A percentile compares a stretch with the other conserved stretches of the same genome.
Evolutionary conservation across 2,113 vertebrate genomes (phyloP).

Genomic region (Sturnira hondurensis): DNA sequence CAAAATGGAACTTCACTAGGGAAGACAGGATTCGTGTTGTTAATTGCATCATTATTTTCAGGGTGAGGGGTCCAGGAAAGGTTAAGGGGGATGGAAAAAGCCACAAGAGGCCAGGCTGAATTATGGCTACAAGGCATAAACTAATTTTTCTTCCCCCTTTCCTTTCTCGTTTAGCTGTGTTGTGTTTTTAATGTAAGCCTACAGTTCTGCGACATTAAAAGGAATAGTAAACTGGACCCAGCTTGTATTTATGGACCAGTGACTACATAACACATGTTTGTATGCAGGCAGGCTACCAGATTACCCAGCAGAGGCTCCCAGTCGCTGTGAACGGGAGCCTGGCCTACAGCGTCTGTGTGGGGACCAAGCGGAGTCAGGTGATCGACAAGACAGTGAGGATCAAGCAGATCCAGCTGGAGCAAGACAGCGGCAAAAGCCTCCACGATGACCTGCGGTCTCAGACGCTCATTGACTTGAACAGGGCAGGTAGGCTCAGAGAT

Average conservation of each 20-base stretch:
- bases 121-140: not conserved
- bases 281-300: slow-evolving; percentile 95
- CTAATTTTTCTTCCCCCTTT: not conserved
- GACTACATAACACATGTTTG: slow-evolving; percentile 46
- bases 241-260: not conserved
- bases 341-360: slow-evolving; percentile 82
- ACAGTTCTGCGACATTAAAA: not conserved
- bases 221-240: not conserved
- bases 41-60: slow-evolving; percentile 64
- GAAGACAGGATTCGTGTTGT: slow-evolving; percentile 60
- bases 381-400: slow-evolving; percentile 86
- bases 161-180: not conserved
- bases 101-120: not conserved
- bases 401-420: slow-evolving; percentile 97
- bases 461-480: slow-evolving; percentile 95
- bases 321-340: slow-evolving; percentile 90
- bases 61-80: not conserved
- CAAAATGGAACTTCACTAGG: slow-evolving; percentile 51
- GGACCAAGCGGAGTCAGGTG: slow-evolving; percentile 81
- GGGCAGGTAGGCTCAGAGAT: slow-evolving; percentile 87
- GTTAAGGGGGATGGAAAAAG: slow-evolving; percentile 28
- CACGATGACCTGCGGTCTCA: slow-evolving; percentile 88
- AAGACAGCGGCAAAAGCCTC: slow-evolving; percentile 98
- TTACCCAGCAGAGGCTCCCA: slow-evolving; percentile 95
- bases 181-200: not conserved